Evolutionary conservation across 2,888 invertebrate genomes (phyloP).

Genomic region (Eupithecia subfuscata): DNA sequence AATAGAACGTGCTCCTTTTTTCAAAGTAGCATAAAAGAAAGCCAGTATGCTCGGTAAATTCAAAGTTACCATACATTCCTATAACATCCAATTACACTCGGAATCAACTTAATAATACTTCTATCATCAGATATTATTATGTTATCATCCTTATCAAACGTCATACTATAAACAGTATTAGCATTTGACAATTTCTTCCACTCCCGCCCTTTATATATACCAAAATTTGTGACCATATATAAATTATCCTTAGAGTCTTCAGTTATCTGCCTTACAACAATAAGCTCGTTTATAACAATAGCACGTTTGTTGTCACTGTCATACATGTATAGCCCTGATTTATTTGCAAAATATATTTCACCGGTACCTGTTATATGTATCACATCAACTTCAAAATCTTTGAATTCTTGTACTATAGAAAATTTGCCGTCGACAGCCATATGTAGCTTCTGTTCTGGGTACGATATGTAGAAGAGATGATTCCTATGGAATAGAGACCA

Average conservation of each 20-base stretch:
- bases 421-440: constrained; percentile 66
- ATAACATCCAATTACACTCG: constrained; percentile 54
- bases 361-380: constrained; percentile 56
- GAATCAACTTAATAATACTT: constrained; percentile 56
- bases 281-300: constrained; percentile 53
- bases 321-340: constrained; percentile 62
- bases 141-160: constrained; percentile 68
- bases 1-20: too few relatives aligned
- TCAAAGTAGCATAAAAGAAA: not conserved
- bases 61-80: not conserved
- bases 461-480: constrained; percentile 68
- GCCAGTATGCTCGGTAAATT: not conserved
- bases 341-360: constrained; percentile 63
- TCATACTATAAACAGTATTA: constrained; percentile 60
- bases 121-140: constrained; percentile 65
- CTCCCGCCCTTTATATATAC: constrained; percentile 53
- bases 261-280: constrained; percentile 64
- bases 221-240: constrained; percentile 64
- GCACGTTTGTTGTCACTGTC: constrained; percentile 48
- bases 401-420: constrained; percentile 63
- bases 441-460: constrained; percentile 66
- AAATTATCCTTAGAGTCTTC: constrained; percentile 64
- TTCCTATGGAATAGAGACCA: constrained; percentile 64
- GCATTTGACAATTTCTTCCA: constrained; percentile 54
- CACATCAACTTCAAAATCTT: constrained; percentile 63